Evolutionary conservation across 2,797 vertebrate genomes (phyloP).

Genomic region (Brotula barbata): DNA sequence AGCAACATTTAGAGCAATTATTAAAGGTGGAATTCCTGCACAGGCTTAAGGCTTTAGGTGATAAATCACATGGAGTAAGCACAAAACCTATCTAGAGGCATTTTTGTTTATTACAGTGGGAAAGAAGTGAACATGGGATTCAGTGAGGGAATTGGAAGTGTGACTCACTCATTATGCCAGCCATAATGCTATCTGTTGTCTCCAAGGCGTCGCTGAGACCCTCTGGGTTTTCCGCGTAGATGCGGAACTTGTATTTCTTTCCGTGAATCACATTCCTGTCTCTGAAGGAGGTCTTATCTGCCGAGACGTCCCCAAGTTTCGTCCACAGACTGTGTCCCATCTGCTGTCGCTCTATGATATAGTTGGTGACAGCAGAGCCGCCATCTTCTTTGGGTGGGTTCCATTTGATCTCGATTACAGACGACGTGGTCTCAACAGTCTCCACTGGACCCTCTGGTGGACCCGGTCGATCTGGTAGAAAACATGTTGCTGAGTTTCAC

Average conservation of each 20-base stretch:
- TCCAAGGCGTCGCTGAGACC: conserved; percentile 80
- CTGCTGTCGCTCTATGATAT: conserved; percentile 80
- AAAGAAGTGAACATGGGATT: conserved; percentile 40
- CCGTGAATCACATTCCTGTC: conserved; percentile 79
- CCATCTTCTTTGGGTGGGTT: conserved; percentile 80
- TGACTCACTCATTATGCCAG: conserved; percentile 81
- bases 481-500: conserved; percentile 9
- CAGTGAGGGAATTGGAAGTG: conserved; percentile 44
- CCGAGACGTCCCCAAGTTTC: conserved; percentile 75
- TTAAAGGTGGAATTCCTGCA: conserved; percentile 16
- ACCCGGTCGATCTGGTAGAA: conserved; percentile 80
- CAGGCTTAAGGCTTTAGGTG: conserved; percentile 15
- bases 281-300: conserved; percentile 74
- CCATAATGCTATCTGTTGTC: conserved; percentile 80
- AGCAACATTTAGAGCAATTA: conserved; percentile 3
- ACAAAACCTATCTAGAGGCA: conserved; percentile 30
- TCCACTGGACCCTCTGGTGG: conserved; percentile 83
- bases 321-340: conserved; percentile 78
- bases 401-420: conserved; percentile 81
- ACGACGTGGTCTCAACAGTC: conserved; percentile 70
- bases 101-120: conserved; percentile 49
- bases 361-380: conserved; percentile 79
- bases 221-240: conserved; percentile 81
- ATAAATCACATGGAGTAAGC: conserved; percentile 39
- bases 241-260: conserved; percentile 82